Conservation (phyloP, 2,797 vertebrate species). For the Ficedula albicollis region DNA sequence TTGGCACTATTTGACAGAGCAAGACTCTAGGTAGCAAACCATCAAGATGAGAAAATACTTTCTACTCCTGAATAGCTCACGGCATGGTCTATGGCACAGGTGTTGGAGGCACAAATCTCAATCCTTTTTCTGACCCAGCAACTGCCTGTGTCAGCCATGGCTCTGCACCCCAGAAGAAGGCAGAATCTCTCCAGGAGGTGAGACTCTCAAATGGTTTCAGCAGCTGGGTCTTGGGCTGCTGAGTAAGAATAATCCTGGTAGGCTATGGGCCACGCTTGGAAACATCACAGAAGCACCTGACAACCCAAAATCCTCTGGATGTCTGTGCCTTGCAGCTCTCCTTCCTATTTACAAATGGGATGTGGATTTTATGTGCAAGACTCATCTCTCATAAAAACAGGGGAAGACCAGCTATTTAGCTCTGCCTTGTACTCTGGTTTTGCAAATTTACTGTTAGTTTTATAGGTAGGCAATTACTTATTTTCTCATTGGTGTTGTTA, state of each 20-base stretch:
- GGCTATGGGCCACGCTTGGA: not conserved
- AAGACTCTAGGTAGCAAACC: not conserved
- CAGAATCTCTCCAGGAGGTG: not conserved
- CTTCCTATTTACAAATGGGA: not conserved
- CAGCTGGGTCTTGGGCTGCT: accelerated
- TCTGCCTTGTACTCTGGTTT: not conserved
- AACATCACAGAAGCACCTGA: not conserved
- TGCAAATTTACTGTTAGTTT: not conserved
- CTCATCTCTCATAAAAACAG: not conserved
- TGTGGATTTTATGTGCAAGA: not conserved
- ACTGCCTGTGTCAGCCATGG: not conserved
- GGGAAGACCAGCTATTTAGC: not conserved
- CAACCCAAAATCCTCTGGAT: not conserved
- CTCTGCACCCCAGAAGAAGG: not conserved
- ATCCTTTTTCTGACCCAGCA: not conserved
- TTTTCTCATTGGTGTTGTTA: not conserved
- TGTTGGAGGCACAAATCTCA: not conserved
- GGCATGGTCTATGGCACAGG: not conserved
- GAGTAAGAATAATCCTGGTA: not conserved
- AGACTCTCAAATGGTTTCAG: accelerated
- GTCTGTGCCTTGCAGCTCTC: not conserved
- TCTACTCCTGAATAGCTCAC: not conserved
- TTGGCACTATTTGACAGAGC: not conserved
- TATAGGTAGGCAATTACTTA: not conserved
- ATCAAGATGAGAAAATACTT: not conserved